Base-by-base conservation (phyloP, 2,888 invertebrate genomes). In the Tupiocoris notatus region DNA sequence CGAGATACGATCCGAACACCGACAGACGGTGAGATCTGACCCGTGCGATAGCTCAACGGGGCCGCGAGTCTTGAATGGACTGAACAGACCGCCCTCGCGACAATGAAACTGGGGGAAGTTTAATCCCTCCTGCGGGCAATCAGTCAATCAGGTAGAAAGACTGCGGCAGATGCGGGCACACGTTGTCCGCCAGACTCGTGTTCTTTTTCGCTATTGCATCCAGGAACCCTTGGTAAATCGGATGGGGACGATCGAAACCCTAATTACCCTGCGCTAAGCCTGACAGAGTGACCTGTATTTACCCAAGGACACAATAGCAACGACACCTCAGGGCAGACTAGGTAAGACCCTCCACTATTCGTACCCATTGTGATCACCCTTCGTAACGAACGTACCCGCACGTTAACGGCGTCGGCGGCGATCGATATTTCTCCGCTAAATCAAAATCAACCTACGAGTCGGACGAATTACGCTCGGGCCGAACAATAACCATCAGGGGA, bases 121-220 rank as follows among this genome's bases (percentile, higher is more conserved):
- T 39, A 39, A 39, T 39, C 39, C 39, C 39, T 67, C 67, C 67
- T 67, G 67, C 67, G 67, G 67, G 67, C 67, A 67, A 67, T 67
- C 67, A 67, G 67, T 67, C 67, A 67, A 67, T 67, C 67, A 67
- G 67, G 67, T 67, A 57, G 39, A 39, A 39, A 39, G 39, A 67
- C 56, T 22, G 21, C 54, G 67, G 56, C 67, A 67, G 67, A 67
- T 67, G 67, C 67, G 67, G 67, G 67, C 57, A n/a, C 7, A 54
- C 57, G 21, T 17, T 67, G 39, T 65, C 65, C 54, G 20, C 25
- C 39, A 0, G 6, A 2, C 63, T 24, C 25, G 23, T 63, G 63
- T 24, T 24, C 23, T 24, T 25, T 25, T n/a, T 25, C 63, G 23
- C 23, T 23, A 17, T 63, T 63, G n/a, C 12, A 63, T 63, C 23